Evolutionary conservation across 2,113 vertebrate species (phyloP), one percentile per base, ranked within the genome.

Genomic region (Loxodonta africana): DNA sequence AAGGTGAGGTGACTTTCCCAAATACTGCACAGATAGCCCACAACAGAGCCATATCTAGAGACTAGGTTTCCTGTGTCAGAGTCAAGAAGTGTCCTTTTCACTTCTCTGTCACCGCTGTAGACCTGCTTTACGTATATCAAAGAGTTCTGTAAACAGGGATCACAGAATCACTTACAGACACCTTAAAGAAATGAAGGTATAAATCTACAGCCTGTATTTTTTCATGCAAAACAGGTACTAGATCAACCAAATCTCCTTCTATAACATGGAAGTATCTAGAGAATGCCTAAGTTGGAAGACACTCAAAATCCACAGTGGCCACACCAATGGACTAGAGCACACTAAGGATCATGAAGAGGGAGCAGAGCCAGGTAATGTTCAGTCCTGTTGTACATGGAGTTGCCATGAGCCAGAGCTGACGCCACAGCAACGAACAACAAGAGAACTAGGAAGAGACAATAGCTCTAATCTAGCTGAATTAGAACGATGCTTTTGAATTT

Each of bases 181-280:
- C 0, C 81, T 71, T 67, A 21, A 95, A 88, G 41, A 78, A 78
- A 91, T 71, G 10, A 90, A 44, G 21, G 5, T 83, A 21, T 23
- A 28, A 88, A 83, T 30, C 30, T 90, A 26, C 6, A 80, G 28
- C 9, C 7, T 74, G 48, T 21, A 71, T 15, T 10, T 89, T 92
- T 53, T 85, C 65, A 92, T 77, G 33, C 28, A 83, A 93, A 88
- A 90, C 0, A 77, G 51, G 92, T 83, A n/a, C 62, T 74, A 77
- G 30, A 89, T 71, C 83, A 83, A 81, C 37, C 23, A 46, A 88
- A 78, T 67, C 46, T 90, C 8, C n/a, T 83, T 76, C 44, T 88
- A 90, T 28, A 41, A 57, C 57, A 83, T 8, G 63, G 48, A 57
- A 10, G 4, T 33, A 37, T 65, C 26, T 33, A 6, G 93, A 95